These are phyloP conservation scores for Ridgeia piscesae DNA, from an alignment of 1,140 invertebrate species.

Conservation along the genomic window DNA sequence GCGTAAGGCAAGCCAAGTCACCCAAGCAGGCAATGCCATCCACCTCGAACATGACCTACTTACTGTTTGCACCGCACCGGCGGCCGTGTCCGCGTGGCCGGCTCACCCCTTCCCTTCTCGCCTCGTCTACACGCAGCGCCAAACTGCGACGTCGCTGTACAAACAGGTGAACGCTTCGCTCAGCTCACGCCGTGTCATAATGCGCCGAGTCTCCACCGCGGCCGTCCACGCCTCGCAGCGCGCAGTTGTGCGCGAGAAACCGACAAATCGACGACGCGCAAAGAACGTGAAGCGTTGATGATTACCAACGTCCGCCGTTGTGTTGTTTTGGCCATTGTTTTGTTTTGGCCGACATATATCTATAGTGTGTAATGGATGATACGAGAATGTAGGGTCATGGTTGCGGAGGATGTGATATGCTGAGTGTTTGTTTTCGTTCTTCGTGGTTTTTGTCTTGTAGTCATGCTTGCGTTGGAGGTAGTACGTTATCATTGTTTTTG, in stretches of 20 bases:
- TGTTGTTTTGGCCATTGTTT: background rate
- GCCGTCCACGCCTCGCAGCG: too few relatives aligned
- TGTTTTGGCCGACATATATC: too few relatives aligned
- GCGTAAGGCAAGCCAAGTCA: background rate
- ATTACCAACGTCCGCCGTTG: background rate
- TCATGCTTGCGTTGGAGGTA: too few relatives aligned
- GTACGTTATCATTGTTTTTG: too few relatives aligned
- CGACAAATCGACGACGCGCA: background rate
- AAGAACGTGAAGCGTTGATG: background rate
- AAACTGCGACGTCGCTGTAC: background rate
- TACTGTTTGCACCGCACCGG: background rate
- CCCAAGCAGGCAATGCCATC: background rate
- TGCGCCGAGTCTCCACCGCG: background rate
- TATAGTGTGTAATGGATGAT: too few relatives aligned
- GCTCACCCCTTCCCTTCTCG: background rate
- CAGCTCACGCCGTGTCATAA: background rate
- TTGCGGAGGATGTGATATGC: background rate
- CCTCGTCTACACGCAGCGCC: background rate
- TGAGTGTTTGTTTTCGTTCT: background rate
- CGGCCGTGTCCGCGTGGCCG: background rate
- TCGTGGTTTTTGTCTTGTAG: too few relatives aligned
- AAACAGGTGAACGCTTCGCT: conserved; percentile 4
- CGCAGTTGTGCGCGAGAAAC: too few relatives aligned
- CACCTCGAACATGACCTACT: background rate
- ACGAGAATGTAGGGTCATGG: too few relatives aligned